Evolutionary conservation across 1,140 invertebrate species (phyloP), one percentile per base, ranked within the genome.

Genomic region (Neodiprion pinetum): DNA sequence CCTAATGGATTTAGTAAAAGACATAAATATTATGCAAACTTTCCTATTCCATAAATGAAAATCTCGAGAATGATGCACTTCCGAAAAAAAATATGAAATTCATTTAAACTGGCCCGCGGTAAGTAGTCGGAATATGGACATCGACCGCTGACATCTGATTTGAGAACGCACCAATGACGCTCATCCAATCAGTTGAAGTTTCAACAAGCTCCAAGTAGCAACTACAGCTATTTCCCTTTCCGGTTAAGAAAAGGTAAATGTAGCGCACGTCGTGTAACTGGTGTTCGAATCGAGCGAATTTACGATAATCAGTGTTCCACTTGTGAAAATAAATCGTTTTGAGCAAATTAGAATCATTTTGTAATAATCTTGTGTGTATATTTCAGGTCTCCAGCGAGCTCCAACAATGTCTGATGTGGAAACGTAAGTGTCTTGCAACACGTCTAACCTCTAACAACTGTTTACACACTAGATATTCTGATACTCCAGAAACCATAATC

Each of bases 371-470:
- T 71, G 11, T 80, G 70, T 78, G 12, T 80, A 83, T 88, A 87
- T 87, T 88, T 87, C 80, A 87, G 85, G 17, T 76, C 1, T 12
- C 48, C 68, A 72, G 23, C 17, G 12, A 67, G 9, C 21, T 10
- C 48, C 7, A 85, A 91, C 84, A 82, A 93, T 93, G 92, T 92
- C 92, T 70, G 92, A 92, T 85, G 88, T 90, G 77, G 91, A 92
- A 89, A 90, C 87, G 91, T 92, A 89, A 92, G 92, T 91, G 80
- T 72, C 49, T 80, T 28, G 68, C 70, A 72, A 71, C 80, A 67
- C 76, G 72, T 84, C 80, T 84, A 83, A 81, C 82, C 78, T 80
- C 84, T 84, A 81, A 82, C 82, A 80, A 73, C 76, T 78, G 78
- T 69, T 79, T 76, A 68, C 48, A 72, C 65, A 77, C 75, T 74